Evolutionary conservation across 2,888 invertebrate species (phyloP).

Genomic region (Slavum lentiscoides): DNA sequence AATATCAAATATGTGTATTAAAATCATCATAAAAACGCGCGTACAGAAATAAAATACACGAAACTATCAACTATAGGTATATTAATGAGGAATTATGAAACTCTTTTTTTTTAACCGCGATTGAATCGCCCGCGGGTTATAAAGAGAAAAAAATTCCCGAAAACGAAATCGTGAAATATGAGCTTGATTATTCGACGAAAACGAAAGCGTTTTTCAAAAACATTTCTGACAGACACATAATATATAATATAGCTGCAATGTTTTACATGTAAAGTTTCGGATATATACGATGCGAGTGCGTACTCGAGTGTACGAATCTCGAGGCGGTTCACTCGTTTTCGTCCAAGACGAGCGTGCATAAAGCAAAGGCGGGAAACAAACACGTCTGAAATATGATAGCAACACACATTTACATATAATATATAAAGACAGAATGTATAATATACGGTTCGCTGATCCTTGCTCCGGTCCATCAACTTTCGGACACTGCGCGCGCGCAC

Average conservation of each 20-base stretch:
- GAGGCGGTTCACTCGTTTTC: conserved; percentile 44
- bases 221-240: too few species aligned
- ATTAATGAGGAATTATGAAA: too few species aligned
- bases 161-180: neutral
- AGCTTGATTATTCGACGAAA: neutral
- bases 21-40: too few species aligned
- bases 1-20: too few species aligned
- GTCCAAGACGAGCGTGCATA: conserved; percentile 8
- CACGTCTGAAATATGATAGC: conserved; percentile 17
- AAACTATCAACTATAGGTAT: too few species aligned
- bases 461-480: conserved; percentile 25
- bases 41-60: too few species aligned
- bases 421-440: neutral
- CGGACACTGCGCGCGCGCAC: conserved; percentile 1
- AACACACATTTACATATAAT: neutral
- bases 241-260: too few species aligned
- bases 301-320: conserved; percentile 23
- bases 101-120: too few species aligned
- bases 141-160: neutral
- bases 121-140: too few species aligned
- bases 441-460: conserved; percentile 24
- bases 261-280: conserved; percentile 21
- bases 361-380: conserved; percentile 22
- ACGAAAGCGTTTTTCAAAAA: neutral
- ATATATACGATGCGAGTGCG: neutral